Evolutionary conservation across 2,797 vertebrate genomes (phyloP).

Genomic region (Sebastes minor): DNA sequence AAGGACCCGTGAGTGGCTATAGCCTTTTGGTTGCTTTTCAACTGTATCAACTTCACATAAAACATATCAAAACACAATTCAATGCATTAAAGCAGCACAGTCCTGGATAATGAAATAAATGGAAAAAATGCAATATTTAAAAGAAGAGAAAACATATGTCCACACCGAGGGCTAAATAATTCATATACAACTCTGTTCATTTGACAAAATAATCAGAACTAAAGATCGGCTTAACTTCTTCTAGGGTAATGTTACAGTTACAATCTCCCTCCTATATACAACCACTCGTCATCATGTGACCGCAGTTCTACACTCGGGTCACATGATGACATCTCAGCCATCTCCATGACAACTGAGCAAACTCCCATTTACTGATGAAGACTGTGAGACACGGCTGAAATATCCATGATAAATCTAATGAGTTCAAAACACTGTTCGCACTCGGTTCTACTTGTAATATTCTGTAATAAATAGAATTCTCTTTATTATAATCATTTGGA

Average conservation of each 20-base stretch:
- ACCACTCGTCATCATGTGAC: not conserved
- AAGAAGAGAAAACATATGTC: not conserved
- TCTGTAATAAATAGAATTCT: not conserved
- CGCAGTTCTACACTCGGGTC: not conserved
- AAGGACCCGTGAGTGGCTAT: conserved; percentile 64
- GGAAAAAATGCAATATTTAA: not conserved
- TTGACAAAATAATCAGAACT: not conserved
- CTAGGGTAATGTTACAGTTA: not conserved
- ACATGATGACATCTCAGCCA: not conserved
- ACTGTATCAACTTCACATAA: conserved; percentile 5
- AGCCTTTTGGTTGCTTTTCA: conserved; percentile 59
- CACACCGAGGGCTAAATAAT: not conserved
- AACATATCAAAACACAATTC: not conserved
- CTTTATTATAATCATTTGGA: not conserved
- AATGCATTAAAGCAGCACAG: not conserved
- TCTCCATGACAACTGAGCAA: not conserved
- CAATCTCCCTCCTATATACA: not conserved
- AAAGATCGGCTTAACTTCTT: not conserved
- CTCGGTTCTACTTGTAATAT: not conserved
- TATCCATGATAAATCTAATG: not conserved
- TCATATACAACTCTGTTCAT: not conserved
- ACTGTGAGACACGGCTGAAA: not conserved
- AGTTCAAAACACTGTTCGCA: not conserved
- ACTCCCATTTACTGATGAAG: not conserved
- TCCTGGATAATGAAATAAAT: not conserved